Evolutionary conservation across 2,888 invertebrate species (phyloP), one percentile per base, ranked within the genome.

Genomic region (Rhamnusium bicolor): DNA sequence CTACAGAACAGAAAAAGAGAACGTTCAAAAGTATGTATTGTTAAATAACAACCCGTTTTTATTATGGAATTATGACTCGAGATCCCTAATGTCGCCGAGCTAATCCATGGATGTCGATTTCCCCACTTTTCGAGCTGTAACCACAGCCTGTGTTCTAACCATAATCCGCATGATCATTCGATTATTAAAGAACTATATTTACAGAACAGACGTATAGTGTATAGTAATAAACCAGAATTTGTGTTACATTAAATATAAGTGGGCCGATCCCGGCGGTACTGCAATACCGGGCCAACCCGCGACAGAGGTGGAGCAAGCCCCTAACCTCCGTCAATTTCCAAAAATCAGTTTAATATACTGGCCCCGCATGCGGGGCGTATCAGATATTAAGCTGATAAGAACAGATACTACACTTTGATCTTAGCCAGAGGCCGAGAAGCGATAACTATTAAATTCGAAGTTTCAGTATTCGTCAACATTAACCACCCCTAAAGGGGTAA

Each of bases 351-450:
- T 90, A 90, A 91, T 91, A 91, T 85, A 84, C 87, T n/a, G 87
- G 88, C 85, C 84, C 88, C 87, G 87, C 88, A 88, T 88, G 87
- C 87, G 87, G 87, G 83, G 85, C 87, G 87, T 91, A 92, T 91
- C 91, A 92, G 91, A 91, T 91, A 91, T 92, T 91, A 91, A 91
- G 91, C 91, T 91, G 90, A 91, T 91, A 91, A 92, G 91, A 91
- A 91, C 91, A 91, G 91, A 91, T 91, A 90, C 90, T 90, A 90
- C 90, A 90, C 90, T 90, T 90, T 90, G 90, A 90, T 90, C 90
- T 90, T 91, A 91, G 91, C 91, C 90, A 84, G 75, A 75, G 76
- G 76, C 76, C 76, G 76, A 76, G 76, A 76, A 76, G 76, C 76
- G 73, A 76, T 76, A 76, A 69, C 73, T 4, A 14, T 2, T 5